Percentiles rank a stretch among this genome's conserved stretches.
Conservation (phyloP, 2,113 vertebrate genomes). For the Naja naja region DNA sequence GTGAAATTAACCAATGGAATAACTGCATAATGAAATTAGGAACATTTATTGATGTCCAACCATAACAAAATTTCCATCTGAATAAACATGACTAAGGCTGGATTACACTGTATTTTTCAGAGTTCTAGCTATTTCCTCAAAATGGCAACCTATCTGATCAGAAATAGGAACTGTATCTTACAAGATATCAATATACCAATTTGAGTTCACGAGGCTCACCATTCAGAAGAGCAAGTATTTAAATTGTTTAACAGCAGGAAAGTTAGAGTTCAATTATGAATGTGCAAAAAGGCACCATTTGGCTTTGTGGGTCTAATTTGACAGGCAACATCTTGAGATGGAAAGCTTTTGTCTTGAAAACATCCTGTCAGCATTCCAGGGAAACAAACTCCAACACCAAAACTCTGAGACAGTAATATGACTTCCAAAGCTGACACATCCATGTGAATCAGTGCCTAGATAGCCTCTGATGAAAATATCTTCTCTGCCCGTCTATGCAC, state of each 20-base stretch:
- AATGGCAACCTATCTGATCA: slow-evolving; percentile 24
- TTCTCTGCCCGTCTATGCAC: background rate
- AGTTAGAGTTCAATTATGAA: slow-evolving; percentile 35
- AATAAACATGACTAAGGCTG: background rate
- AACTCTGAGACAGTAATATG: too few relatives aligned
- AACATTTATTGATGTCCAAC: background rate
- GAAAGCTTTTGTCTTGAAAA: background rate
- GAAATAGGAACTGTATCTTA: slow-evolving; percentile 40
- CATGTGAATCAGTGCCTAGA: background rate
- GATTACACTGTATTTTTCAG: background rate
- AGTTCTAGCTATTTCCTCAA: background rate
- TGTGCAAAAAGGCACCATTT: background rate
- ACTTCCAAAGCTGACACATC: too few relatives aligned
- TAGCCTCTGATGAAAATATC: background rate
- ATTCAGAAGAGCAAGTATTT: slow-evolving; percentile 34
- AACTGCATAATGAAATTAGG: background rate
- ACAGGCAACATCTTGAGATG: background rate
- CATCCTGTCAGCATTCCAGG: too few relatives aligned
- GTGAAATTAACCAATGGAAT: background rate
- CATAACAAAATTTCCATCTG: background rate
- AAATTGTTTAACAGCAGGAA: slow-evolving; percentile 43
- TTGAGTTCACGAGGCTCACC: slow-evolving; percentile 22
- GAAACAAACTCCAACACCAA: too few relatives aligned
- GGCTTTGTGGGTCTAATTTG: background rate
- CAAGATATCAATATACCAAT: slow-evolving; percentile 32